Evolutionary conservation across 2,113 vertebrate species (phyloP).

Genomic region (Epinephelus moara): DNA sequence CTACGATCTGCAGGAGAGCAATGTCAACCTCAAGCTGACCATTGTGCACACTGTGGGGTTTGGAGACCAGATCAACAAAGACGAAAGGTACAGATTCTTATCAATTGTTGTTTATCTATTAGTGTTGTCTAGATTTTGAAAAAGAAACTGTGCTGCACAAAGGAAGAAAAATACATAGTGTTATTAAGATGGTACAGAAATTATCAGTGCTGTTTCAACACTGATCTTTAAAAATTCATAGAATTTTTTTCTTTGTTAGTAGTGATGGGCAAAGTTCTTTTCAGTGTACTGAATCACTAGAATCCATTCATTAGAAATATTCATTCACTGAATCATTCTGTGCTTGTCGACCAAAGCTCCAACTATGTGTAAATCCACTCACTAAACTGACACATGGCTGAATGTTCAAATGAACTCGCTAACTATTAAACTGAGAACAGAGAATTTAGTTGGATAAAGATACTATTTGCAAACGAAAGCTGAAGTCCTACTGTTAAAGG

Average conservation of each 20-base stretch:
- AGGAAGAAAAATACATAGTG: neutral
- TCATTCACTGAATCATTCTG: too few relatives aligned
- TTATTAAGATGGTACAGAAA: neutral
- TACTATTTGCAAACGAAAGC: too few relatives aligned
- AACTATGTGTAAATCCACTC: too few relatives aligned
- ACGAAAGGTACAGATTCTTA: slow-evolving; percentile 88
- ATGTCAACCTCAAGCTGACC: slow-evolving; percentile 94
- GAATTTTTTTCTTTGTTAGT: neutral
- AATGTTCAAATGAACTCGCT: too few relatives aligned
- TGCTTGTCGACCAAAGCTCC: too few relatives aligned
- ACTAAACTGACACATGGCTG: too few relatives aligned
- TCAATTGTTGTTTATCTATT: neutral
- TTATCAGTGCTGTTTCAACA: neutral
- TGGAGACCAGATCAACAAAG: slow-evolving; percentile 97
- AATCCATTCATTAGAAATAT: too few relatives aligned
- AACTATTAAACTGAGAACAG: too few relatives aligned
- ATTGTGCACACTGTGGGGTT: slow-evolving; percentile 95
- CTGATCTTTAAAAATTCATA: neutral
- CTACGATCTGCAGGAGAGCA: slow-evolving; percentile 94
- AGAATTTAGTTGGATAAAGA: too few relatives aligned
- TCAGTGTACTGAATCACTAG: too few relatives aligned
- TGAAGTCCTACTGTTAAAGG: too few relatives aligned
- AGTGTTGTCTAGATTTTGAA: neutral
- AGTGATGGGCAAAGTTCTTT: too few relatives aligned
- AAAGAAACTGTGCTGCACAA: neutral